Evolutionary conservation across 2,888 invertebrate genomes (phyloP).

Genomic region (Sceliomorpha sp.): DNA sequence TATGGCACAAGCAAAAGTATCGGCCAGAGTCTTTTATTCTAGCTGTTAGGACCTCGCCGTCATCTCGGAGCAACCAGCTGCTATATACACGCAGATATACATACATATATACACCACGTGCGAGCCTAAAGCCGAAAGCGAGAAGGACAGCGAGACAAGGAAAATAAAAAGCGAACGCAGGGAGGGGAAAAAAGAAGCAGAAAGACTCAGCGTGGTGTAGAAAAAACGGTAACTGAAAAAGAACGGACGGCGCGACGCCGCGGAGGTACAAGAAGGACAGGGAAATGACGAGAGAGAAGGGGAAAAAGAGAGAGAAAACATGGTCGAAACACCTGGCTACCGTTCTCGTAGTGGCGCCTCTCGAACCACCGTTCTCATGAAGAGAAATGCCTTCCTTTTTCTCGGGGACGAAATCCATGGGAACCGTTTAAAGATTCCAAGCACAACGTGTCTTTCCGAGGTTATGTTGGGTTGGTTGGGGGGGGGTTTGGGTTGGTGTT

Average conservation of each 20-base stretch:
- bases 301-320: slow-evolving; percentile 27
- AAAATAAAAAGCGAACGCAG: no score
- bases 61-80: background rate
- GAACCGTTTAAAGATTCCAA: slow-evolving; percentile 63
- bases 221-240: slow-evolving; percentile 51
- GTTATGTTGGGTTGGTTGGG: no score
- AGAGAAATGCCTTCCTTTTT: slow-evolving; percentile 64
- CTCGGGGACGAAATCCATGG: slow-evolving; percentile 63
- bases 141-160: slow-evolving; percentile 2
- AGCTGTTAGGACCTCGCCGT: background rate
- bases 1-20: background rate
- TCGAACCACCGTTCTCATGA: slow-evolving; percentile 54
- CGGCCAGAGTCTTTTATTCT: background rate
- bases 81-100: no score
- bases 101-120: slow-evolving; percentile 4
- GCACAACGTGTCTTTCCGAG: slow-evolving; percentile 50
- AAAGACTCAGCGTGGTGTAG: slow-evolving; percentile 12
- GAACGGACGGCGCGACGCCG: slow-evolving; percentile 2
- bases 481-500: no score
- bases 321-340: slow-evolving; percentile 71
- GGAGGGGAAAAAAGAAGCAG: no score
- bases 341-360: slow-evolving; percentile 69
- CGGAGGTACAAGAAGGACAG: slow-evolving; percentile 13
- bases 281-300: slow-evolving; percentile 33
- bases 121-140: slow-evolving; percentile 3